Evolutionary conservation across 2,797 vertebrate genomes (phyloP).

Genomic region (Fratercula arctica): DNA sequence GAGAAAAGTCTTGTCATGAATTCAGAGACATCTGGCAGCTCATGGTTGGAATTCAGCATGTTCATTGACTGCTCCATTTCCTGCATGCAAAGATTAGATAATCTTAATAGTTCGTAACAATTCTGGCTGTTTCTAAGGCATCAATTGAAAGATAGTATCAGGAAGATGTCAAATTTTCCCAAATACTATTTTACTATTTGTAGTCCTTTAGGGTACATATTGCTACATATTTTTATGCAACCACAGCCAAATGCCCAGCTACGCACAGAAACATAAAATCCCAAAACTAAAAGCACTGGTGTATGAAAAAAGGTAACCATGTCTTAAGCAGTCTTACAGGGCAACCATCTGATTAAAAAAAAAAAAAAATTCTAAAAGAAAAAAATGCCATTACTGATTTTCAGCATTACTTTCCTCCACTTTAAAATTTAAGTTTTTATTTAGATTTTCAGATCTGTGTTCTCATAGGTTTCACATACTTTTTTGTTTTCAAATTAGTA

Average conservation of each 20-base stretch:
- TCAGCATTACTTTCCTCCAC: neutral
- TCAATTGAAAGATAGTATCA: neutral
- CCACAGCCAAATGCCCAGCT: constrained; percentile 17
- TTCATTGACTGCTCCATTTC: constrained; percentile 99
- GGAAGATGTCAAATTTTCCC: neutral
- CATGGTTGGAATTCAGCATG: constrained; percentile 98
- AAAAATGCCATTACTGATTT: neutral
- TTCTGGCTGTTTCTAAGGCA: neutral
- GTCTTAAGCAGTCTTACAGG: constrained; percentile 61
- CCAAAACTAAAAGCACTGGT: neutral
- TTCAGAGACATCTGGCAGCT: constrained; percentile 97
- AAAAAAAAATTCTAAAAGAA: neutral
- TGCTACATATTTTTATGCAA: constrained; percentile 21
- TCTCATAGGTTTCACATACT: neutral
- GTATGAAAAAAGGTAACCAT: constrained; percentile 8
- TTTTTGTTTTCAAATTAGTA: neutral
- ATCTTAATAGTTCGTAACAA: neutral
- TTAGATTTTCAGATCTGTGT: neutral
- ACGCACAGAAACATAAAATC: constrained; percentile 5
- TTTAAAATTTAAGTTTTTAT: neutral
- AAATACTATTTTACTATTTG: neutral
- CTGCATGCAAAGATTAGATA: constrained; percentile 73
- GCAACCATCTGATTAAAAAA: neutral
- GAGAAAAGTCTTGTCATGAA: constrained; percentile 99
- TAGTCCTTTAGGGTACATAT: neutral